Evolutionary conservation across 2,797 vertebrate genomes (phyloP).

Genomic region (Ctenosaura bakeri): DNA sequence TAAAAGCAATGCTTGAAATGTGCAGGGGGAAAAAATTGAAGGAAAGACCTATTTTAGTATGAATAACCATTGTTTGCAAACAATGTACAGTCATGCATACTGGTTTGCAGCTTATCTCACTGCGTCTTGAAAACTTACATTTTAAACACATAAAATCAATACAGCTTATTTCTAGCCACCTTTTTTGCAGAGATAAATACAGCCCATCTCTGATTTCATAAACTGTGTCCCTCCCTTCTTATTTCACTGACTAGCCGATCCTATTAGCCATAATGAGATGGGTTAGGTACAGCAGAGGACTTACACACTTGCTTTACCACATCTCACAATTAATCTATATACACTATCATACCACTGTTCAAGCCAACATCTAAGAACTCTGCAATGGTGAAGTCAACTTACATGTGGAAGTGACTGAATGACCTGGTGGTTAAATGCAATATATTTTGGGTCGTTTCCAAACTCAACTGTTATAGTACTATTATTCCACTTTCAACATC

Average conservation of each 20-base stretch:
- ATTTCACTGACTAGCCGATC: background rate
- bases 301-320: background rate
- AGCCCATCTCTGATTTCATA: background rate
- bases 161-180: background rate
- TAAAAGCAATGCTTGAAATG: conserved; percentile 46
- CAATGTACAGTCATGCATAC: background rate
- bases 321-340: background rate
- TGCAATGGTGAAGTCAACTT: background rate
- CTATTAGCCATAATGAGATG: background rate
- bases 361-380: background rate
- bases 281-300: background rate
- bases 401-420: background rate
- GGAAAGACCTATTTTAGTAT: background rate
- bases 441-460: background rate
- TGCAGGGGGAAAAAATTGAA: conserved; percentile 23
- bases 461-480: too few species aligned
- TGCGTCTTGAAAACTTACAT: background rate
- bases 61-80: background rate
- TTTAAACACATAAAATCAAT: background rate
- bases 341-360: background rate
- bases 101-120: background rate
- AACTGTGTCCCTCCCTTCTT: background rate
- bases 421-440: background rate
- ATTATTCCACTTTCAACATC: too few species aligned
- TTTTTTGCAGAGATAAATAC: background rate